Evolutionary conservation across 1,140 invertebrate species (phyloP), one percentile per base, ranked within the genome.

Genomic region (Tribolium madens): DNA sequence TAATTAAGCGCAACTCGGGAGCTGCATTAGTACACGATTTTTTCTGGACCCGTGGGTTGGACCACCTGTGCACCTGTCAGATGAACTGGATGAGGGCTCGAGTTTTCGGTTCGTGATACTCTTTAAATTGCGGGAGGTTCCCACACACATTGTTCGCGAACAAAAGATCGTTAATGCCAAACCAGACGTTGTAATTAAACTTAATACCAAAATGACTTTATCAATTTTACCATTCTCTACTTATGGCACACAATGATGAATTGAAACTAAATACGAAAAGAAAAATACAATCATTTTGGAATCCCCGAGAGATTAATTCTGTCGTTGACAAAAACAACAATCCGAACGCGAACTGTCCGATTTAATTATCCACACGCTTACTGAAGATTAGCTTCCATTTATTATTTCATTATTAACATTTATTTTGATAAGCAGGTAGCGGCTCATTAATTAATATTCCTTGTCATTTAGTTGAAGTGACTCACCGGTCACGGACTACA

Each of bases 51-150:
- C 57, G 57, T 64, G 57, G 57, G 57, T 14, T 64, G 57, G 57
- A 64, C 57, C 57, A 64, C 57, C 57, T 64, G 57, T 31, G 10
- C 57, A 64, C 21, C 21, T 33, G 57, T 64, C 57, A 64, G 26
- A 21, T n/a, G 15, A 15, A 52, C 14, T 15, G 50, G 50, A 17
- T 17, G 48, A 47, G 26, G 26, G 26, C 26, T 31, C 26, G 6
- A 26, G 21, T 26, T 4, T 26, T 26, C 36, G n/a, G 36, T 9
- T 42, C 36, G 36, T 42, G 36, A 42, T 42, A 42, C 9, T 42
- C n/a, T 42, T 42, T 42, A 42, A 42, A 42, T 42, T 42, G 9
- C 36, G n/a, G 36, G 36, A 7, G 36, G 36, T 42, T 42, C 36
- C 36, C 36, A 42, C 36, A 42, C 36, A n/a, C 36, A 42, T 42